A percentile compares a stretch with the other conserved stretches of the same genome.
phyloP scores from a whole-genome alignment of 2,113 vertebrate genomes.

The Bostrychus sinensis region DNA sequence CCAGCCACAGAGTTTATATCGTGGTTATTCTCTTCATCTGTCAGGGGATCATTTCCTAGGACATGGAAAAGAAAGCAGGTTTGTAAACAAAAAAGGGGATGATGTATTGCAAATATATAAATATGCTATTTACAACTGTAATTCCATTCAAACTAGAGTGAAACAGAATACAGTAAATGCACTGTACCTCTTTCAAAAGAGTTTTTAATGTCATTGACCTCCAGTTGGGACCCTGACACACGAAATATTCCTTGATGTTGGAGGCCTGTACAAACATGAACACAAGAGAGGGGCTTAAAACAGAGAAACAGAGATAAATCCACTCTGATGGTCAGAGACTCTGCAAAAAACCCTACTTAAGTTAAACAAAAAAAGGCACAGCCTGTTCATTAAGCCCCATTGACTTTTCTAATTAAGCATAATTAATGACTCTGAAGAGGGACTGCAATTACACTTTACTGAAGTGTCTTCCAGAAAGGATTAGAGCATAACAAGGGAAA shows the following conservation, averaged over 20 bases:
- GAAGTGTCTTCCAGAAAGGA: slow-evolving; percentile 48
- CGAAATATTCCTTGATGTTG: slow-evolving; percentile 99
- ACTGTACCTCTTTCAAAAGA: slow-evolving; percentile 95
- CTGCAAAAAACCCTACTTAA: slow-evolving; percentile 15
- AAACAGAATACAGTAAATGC: background rate
- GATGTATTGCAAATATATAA: background rate
- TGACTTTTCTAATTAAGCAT: slow-evolving; percentile 62
- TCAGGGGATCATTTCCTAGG: slow-evolving; percentile 94
- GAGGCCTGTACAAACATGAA: slow-evolving; percentile 81
- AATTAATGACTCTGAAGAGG: slow-evolving; percentile 50
- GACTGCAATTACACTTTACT: slow-evolving; percentile 39
- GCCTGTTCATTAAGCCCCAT: slow-evolving; percentile 40
- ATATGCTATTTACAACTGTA: no score
- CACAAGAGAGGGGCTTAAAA: slow-evolving; percentile 1
- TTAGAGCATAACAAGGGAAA: slow-evolving; percentile 59
- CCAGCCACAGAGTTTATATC: slow-evolving; percentile 99
- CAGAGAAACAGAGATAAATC: background rate
- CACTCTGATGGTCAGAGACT: slow-evolving; percentile 3
- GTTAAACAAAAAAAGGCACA: slow-evolving; percentile 35
- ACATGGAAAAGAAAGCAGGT: slow-evolving; percentile 54
- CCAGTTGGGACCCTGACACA: slow-evolving; percentile 95
- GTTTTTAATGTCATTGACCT: slow-evolving; percentile 99
- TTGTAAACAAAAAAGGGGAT: background rate
- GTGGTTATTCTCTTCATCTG: slow-evolving; percentile 95
- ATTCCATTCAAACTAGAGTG: no score